These are phyloP conservation scores for Thyatira batis DNA, from an alignment of 2,888 invertebrate genomes.

Conservation along the genomic window DNA sequence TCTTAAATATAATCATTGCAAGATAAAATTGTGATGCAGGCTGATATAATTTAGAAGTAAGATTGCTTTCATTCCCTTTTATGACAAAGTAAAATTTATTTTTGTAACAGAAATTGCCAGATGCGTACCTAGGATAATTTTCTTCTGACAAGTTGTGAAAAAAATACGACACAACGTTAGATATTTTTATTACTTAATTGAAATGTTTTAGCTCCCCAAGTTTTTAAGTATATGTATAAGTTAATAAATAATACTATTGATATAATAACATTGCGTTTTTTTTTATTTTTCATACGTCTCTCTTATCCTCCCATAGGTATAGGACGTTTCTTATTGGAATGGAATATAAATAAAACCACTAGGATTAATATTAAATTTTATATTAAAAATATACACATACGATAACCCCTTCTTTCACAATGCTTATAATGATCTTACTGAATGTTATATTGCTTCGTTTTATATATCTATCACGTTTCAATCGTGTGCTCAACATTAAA, in stretches of 20 bases:
- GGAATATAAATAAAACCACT: conserved; percentile 30
- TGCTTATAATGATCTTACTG: conserved; percentile 33
- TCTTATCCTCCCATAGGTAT: too few species aligned
- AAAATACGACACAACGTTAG: conserved; percentile 56
- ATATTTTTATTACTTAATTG: conserved; percentile 64
- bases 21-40: neutral
- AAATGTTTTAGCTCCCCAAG: conserved; percentile 75
- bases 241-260: conserved; percentile 69
- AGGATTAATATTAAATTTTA: conserved; percentile 42
- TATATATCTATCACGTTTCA: conserved; percentile 15
- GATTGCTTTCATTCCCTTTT: conserved; percentile 40
- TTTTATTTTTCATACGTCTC: conserved; percentile 17
- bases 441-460: conserved; percentile 57
- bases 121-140: conserved; percentile 37
- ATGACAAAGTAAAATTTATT: conserved; percentile 63
- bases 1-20: neutral
- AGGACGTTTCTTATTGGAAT: too few species aligned
- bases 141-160: conserved; percentile 56
- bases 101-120: conserved; percentile 66
- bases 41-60: conserved; percentile 21
- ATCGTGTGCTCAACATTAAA: conserved; percentile 23
- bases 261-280: conserved; percentile 37
- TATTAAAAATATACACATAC: conserved; percentile 70
- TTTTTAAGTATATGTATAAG: conserved; percentile 69
- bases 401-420: conserved; percentile 36